phyloP scores from a whole-genome alignment of 2,888 invertebrate genomes.

The Strigamia crassipes region DNA sequence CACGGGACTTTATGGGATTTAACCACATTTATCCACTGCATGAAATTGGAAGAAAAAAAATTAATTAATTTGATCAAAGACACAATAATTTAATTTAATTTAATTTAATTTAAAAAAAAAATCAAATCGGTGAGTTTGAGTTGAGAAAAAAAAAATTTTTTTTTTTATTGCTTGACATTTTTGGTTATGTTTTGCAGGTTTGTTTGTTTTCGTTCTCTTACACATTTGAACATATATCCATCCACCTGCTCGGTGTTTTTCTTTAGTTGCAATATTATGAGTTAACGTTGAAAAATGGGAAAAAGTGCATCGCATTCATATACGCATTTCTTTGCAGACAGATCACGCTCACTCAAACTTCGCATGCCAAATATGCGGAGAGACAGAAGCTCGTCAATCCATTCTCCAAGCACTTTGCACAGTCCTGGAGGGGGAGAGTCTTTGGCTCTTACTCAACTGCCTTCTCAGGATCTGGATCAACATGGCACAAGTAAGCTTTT shows the following conservation, averaged over 20 bases:
- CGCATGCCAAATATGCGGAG: conserved; percentile 43
- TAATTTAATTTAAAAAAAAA: too few relatives aligned
- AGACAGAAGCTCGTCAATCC: background rate
- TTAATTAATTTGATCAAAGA: too few relatives aligned
- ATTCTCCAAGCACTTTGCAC: conserved; percentile 1
- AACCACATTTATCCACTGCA: too few relatives aligned
- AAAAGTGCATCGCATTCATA: too few relatives aligned
- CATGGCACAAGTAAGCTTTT: conserved; percentile 34
- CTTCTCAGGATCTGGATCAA: conserved; percentile 7
- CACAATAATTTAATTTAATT: too few relatives aligned
- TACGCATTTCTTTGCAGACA: conserved; percentile 3
- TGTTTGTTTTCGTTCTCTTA: too few relatives aligned
- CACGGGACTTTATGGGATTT: too few relatives aligned
- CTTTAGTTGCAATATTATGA: background rate
- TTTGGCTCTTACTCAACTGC: background rate
- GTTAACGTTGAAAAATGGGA: background rate
- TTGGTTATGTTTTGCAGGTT: too few relatives aligned
- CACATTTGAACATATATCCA: background rate
- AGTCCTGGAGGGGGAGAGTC: conserved; percentile 1
- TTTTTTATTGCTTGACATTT: too few relatives aligned
- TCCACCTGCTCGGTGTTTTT: background rate
- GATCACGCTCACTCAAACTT: conserved; percentile 46
- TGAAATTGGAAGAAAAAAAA: too few relatives aligned
- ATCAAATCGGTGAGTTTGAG: too few relatives aligned
- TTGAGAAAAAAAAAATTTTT: too few relatives aligned